Evolutionary conservation across 1,140 invertebrate species (phyloP), one percentile per base, ranked within the genome.

Genomic region (Drosophila erecta): DNA sequence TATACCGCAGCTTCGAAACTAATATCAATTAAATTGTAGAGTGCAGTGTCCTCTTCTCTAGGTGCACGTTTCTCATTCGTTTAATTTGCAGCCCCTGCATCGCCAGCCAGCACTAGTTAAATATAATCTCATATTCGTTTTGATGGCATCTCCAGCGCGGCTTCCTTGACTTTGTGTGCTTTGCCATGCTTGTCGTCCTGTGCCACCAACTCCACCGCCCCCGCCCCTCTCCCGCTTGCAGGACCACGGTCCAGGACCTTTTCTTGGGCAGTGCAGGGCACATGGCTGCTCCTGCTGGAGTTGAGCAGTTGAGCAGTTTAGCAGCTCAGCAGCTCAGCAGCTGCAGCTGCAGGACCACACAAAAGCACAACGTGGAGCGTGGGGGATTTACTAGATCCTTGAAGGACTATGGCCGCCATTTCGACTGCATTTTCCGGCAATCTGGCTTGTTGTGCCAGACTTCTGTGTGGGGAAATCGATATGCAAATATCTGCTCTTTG

Each of bases 51-150:
- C 12, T 43, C 1, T 30, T 30, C 30, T 30, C 30, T 14, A 10
- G 15, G 60, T 64, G 61, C 24, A 60, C 7, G 33, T 11, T 64
- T 73, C 35, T 61, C 2, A 7, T 11, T 35, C 20, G 15, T 49
- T 69, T 50, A 50, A 38, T 30, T 53, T 44, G 37, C 33, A 11
- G 10, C 30, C 24, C 49, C 3, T 11, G 24, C 15, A 14, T 35
- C 14, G n/a, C 35, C 5, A 41, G 2, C 22, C 62, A 17, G 20
- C 30, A 43, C 79, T 73, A 58, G 67, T 70, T 47, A 90, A 89
- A 89, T 69, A 89, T 90, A 84, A 90, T 89, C 80, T 75, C 72
- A 89, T 89, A 89, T 89, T 89, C 84, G 80, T 84, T 89, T 80
- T 89, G 76, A 89, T 83, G 79, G 74, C 83, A 84, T 89, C 80